These are phyloP conservation scores for Strix uralensis DNA, from an alignment of 2,113 vertebrate genomes.

Conservation along the genomic window DNA sequence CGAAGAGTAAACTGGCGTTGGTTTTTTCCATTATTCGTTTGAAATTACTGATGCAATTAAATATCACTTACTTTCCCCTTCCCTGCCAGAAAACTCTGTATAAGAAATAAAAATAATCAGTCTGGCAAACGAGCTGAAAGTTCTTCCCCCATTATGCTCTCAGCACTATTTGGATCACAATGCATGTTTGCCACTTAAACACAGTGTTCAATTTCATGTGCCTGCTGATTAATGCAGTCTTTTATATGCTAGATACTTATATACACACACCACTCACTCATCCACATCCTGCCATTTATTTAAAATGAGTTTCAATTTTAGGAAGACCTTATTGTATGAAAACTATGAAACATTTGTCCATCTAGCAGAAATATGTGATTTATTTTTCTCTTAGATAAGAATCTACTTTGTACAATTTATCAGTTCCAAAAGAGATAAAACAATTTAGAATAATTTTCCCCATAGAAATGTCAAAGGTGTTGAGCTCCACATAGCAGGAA, in stretches of 20 bases:
- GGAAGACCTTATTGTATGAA: not conserved
- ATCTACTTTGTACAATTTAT: not conserved
- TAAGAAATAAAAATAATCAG: not conserved
- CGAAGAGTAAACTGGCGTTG: not conserved
- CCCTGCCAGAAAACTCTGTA: not conserved
- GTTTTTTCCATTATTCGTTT: not conserved
- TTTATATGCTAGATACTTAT: not conserved
- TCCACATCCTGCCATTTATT: not conserved
- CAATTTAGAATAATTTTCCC: not conserved
- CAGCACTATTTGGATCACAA: slow-evolving; percentile 1
- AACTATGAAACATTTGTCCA: not conserved
- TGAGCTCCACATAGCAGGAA: not conserved
- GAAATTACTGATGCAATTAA: slow-evolving; percentile 21
- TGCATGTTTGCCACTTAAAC: not conserved
- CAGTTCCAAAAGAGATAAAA: not conserved
- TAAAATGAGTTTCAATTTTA: not conserved
- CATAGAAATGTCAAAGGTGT: not conserved
- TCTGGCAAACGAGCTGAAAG: not conserved
- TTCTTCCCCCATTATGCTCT: not conserved
- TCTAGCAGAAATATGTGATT: not conserved
- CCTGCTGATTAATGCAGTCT: not conserved
- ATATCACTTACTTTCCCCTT: not conserved
- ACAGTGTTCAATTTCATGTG: not conserved
- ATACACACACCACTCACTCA: rapidly evolving
- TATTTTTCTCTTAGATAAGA: not conserved